A percentile compares a stretch with the other conserved stretches of the same genome.
Conservation (phyloP, 2,113 vertebrate genomes). For the Triplophysa rosa region DNA sequence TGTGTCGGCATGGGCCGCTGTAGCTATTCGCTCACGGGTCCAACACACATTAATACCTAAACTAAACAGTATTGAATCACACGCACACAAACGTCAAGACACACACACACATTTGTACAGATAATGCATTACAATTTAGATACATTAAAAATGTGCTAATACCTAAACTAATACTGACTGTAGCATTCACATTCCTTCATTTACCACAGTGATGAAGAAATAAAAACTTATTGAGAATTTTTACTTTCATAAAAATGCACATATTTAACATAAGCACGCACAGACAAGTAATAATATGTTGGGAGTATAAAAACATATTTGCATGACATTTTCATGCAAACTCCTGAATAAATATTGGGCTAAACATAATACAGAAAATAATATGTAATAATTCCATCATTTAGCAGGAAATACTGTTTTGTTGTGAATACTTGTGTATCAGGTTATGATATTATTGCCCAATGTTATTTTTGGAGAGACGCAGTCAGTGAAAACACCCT, state of each 20-base stretch:
- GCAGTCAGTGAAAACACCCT: too few relatives aligned
- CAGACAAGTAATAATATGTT: not conserved
- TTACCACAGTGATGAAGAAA: not conserved
- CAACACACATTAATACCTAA: slow-evolving; percentile 52
- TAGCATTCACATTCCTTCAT: too few relatives aligned
- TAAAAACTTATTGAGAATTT: not conserved
- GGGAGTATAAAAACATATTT: not conserved
- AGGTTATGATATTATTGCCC: too few relatives aligned
- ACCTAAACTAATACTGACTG: not conserved
- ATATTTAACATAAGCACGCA: not conserved
- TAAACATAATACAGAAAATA: too few relatives aligned
- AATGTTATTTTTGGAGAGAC: too few relatives aligned
- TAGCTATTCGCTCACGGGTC: not conserved
- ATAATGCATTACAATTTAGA: not conserved
- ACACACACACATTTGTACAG: slow-evolving; percentile 6
- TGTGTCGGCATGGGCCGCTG: slow-evolving; percentile 47
- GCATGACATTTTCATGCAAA: too few relatives aligned
- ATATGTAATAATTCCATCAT: too few relatives aligned
- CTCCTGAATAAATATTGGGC: too few relatives aligned
- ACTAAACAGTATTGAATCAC: slow-evolving; percentile 22
- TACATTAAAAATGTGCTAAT: not conserved
- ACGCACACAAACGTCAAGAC: not conserved
- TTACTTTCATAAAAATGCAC: too few relatives aligned
- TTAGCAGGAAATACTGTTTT: too few relatives aligned
- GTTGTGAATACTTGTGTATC: too few relatives aligned